These are phyloP conservation scores for Umimayanthus chanpuru DNA, from an alignment of 92 coral and sea anemone genomes.

Conservation along the genomic window DNA sequence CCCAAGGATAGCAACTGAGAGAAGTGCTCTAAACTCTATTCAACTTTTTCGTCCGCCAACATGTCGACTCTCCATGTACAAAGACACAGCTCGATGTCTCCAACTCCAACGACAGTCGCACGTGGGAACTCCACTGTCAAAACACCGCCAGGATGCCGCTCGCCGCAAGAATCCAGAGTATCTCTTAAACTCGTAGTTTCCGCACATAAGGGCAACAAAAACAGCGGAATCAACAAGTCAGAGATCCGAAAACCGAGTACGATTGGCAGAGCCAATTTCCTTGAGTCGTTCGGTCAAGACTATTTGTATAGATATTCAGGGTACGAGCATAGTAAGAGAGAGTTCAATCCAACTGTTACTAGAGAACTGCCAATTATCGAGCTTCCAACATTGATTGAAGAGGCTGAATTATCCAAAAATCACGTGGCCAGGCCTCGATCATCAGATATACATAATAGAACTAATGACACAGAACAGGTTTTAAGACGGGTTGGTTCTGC, in stretches of 20 bases:
- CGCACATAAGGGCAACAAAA: background rate
- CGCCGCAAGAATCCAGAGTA: background rate
- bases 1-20: background rate
- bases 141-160: background rate
- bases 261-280: constrained; percentile 60
- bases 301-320: constrained; percentile 56
- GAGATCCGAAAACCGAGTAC: constrained; percentile 45
- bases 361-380: constrained; percentile 4
- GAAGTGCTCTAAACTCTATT: background rate
- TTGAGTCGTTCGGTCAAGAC: constrained; percentile 75
- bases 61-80: background rate
- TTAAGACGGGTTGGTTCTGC: constrained; percentile 48
- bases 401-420: background rate
- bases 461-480: background rate
- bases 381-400: background rate
- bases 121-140: background rate
- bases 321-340: constrained; percentile 50
- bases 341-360: background rate
- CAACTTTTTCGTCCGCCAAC: background rate
- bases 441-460: background rate
- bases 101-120: background rate
- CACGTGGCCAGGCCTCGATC: background rate
- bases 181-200: background rate
- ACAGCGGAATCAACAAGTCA: background rate
- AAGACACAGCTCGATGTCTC: background rate